Conservation (phyloP, 2,113 vertebrate genomes). For the Rattus rattus region DNA sequence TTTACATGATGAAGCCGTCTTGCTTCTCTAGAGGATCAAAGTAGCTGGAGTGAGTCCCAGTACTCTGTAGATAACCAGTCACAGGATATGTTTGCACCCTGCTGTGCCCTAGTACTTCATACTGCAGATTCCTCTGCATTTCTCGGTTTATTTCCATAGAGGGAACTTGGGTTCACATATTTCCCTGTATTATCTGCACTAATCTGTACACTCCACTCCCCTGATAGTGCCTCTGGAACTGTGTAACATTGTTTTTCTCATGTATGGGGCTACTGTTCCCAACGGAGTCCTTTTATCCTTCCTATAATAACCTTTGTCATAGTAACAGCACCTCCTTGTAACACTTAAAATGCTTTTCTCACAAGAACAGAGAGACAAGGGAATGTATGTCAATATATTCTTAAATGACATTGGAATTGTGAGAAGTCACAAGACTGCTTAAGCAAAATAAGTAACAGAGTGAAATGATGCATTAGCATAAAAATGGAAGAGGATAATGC, state of each 20-base stretch:
- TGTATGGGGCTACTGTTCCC: conserved; percentile 64
- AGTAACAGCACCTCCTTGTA: conserved; percentile 77
- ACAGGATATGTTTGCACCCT: conserved; percentile 86
- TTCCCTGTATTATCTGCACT: conserved; percentile 68
- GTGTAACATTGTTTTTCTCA: conserved; percentile 68
- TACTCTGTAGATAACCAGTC: conserved; percentile 87
- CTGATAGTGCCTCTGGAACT: conserved; percentile 59
- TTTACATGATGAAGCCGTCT: conserved; percentile 81
- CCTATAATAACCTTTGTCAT: conserved; percentile 73
- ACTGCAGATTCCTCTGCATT: conserved; percentile 84
- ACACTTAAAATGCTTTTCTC: conserved; percentile 75
- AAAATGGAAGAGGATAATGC: not conserved
- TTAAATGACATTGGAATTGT: conserved; percentile 62
- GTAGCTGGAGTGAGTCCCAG: conserved; percentile 84
- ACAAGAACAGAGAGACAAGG: conserved; percentile 61
- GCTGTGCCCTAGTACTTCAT: conserved; percentile 73
- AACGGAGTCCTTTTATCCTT: conserved; percentile 41
- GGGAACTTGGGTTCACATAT: conserved; percentile 67
- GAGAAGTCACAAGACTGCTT: conserved; percentile 67
- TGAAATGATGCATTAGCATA: conserved; percentile 35
- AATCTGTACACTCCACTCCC: conserved; percentile 68
- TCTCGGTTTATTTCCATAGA: conserved; percentile 70
- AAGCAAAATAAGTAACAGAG: conserved; percentile 48
- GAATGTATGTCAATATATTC: conserved; percentile 75
- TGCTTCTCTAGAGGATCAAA: conserved; percentile 86